Conservation (phyloP, 2,113 vertebrate genomes). For the Phalacrocorax carbo region DNA sequence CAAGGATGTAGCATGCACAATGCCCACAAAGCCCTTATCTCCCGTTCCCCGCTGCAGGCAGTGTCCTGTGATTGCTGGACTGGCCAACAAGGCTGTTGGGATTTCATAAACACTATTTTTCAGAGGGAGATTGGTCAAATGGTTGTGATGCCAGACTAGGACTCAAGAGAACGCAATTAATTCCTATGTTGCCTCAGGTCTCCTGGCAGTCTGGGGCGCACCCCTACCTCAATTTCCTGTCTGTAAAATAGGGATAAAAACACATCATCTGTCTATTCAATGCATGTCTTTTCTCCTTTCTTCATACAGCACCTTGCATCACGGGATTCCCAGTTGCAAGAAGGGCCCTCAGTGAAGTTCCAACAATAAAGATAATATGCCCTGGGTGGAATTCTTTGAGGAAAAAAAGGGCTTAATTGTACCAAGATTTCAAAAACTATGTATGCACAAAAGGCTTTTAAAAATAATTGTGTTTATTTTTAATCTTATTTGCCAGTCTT, state of each 20-base stretch:
- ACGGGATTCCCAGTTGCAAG: not conserved
- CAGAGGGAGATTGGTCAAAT: not conserved
- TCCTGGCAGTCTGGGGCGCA: not conserved
- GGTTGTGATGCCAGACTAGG: not conserved
- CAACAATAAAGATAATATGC: not conserved
- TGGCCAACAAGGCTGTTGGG: not conserved
- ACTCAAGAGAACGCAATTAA: not conserved
- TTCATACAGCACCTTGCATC: not conserved
- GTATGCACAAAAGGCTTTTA: slow-evolving; percentile 40
- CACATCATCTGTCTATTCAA: not conserved
- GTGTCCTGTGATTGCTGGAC: not conserved
- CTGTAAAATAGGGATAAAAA: not conserved
- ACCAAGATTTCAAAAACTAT: not conserved
- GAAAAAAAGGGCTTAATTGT: not conserved
- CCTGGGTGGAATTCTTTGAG: not conserved
- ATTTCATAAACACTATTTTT: not conserved
- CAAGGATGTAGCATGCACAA: not conserved
- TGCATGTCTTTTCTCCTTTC: not conserved
- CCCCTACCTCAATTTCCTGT: not conserved
- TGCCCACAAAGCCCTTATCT: not conserved
- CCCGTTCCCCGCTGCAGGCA: not conserved
- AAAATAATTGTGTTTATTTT: slow-evolving; percentile 68
- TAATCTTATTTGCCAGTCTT: slow-evolving; percentile 53
- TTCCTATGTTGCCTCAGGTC: not conserved
- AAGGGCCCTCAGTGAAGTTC: not conserved